These are phyloP conservation scores for Microcebus ravelobensis DNA, from an alignment of 2,113 vertebrate species.

Conservation along the genomic window DNA sequence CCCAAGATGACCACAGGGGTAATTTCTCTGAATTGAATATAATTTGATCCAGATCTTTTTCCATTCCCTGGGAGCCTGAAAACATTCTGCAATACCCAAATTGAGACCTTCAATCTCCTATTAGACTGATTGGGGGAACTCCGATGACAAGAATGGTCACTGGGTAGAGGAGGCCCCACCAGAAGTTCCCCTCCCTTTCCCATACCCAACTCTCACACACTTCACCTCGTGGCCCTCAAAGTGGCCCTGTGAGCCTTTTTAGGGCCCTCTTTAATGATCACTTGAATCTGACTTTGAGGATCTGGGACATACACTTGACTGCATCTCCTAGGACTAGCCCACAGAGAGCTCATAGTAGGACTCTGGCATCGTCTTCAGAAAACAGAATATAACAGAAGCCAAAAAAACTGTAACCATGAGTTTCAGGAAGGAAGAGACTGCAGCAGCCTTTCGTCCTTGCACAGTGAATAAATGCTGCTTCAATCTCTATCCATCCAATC, in stretches of 20 bases:
- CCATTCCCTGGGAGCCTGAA: conserved; percentile 39
- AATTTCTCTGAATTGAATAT: conserved; percentile 68
- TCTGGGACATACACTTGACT: not conserved
- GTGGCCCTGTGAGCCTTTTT: not conserved
- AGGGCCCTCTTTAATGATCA: not conserved
- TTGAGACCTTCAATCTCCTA: conserved; percentile 32
- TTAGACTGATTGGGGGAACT: not conserved
- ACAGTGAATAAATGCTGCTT: not conserved
- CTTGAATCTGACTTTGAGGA: not conserved
- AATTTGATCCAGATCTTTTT: conserved; percentile 77
- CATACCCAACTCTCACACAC: not conserved
- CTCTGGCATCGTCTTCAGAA: conserved; percentile 33
- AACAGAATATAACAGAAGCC: not conserved
- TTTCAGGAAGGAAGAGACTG: not conserved
- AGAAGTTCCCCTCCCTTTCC: not conserved
- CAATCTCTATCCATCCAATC: not conserved
- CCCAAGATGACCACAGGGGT: conserved; percentile 70
- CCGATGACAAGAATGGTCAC: not conserved
- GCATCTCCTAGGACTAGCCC: not conserved
- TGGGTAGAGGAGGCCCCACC: not conserved
- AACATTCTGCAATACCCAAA: conserved; percentile 21
- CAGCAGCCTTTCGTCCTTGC: not conserved
- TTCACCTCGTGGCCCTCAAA: not conserved
- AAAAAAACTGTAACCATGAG: not conserved
- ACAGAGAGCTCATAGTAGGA: not conserved